Evolutionary conservation across 2,113 vertebrate species (phyloP), one percentile per base, ranked within the genome.

Genomic region (Hylia prasina): DNA sequence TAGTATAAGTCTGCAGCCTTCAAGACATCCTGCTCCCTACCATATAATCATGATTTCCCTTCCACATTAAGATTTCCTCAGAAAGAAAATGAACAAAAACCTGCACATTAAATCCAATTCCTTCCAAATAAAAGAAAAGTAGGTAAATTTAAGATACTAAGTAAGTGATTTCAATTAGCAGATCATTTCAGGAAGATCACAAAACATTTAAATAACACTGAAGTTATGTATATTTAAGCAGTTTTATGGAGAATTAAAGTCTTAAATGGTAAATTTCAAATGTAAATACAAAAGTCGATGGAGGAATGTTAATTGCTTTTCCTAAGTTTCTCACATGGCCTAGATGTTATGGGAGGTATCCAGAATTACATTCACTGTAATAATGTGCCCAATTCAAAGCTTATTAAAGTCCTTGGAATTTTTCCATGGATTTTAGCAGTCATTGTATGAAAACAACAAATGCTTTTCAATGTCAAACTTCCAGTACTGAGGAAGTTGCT

Each of bases 151-250:
- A 90, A 96, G 93, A 87, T 92, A 93, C 95, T 97, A 96, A 97
- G 81, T 96, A 93, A 97, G 88, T 93, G 94, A 95, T 97, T 97
- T 98, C 97, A 98, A 98, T 97, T 97, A 98, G 95, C 21, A 73
- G 89, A 97, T 97, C 93, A 94, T 98, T 98, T 97, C 95, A 96
- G 90, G 82, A 93, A 95, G 96, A 96, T 97, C 96, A 97, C 97
- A 97, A 98, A 98, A 91, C 97, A 97, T 97, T 98, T 96, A 97
- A 97, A 96, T 92, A 97, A 95, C 94, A 94, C 70, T 56, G 81
- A 94, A 95, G 94, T 94, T 97, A 94, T 93, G 94, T 96, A 85
- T 97, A 92, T 95, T 73, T 94, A 94, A 94, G 82, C 73, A 96
- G 94, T 96, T 98, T 97, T 96, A 93, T 87, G 91, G 94, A 97